These are phyloP conservation scores for Prunella fulvescens DNA, from an alignment of 2,113 vertebrate genomes.

Conservation along the genomic window DNA sequence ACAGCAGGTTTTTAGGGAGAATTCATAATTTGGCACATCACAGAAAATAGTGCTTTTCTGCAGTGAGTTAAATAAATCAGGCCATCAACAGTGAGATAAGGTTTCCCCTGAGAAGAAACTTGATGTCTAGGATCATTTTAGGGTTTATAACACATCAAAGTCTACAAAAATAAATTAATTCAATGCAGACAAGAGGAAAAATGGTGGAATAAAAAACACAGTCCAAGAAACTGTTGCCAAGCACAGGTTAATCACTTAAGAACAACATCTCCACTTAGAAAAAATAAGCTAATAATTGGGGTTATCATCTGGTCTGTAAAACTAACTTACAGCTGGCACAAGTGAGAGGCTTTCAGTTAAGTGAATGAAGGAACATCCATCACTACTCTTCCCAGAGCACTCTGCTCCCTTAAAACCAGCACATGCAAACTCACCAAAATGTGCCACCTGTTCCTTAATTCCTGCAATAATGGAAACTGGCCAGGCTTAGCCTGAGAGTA, in stretches of 20 bases:
- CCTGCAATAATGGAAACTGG: not conserved
- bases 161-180: not conserved
- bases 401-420: not conserved
- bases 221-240: not conserved
- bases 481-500: not conserved
- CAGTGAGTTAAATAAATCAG: not conserved
- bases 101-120: not conserved
- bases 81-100: not conserved
- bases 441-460: not conserved
- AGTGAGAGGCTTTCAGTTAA: not conserved
- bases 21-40: not conserved
- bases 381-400: not conserved
- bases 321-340: not conserved
- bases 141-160: not conserved
- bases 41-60: not conserved
- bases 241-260: not conserved
- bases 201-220: not conserved
- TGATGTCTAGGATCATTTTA: not conserved
- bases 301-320: not conserved
- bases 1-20: not conserved
- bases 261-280: not conserved
- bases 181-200: not conserved
- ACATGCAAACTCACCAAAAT: not conserved
- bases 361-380: not conserved
- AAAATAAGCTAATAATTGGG: not conserved